Base-by-base conservation (phyloP, 2,113 vertebrate species). In the Xenopus laevis region DNA sequence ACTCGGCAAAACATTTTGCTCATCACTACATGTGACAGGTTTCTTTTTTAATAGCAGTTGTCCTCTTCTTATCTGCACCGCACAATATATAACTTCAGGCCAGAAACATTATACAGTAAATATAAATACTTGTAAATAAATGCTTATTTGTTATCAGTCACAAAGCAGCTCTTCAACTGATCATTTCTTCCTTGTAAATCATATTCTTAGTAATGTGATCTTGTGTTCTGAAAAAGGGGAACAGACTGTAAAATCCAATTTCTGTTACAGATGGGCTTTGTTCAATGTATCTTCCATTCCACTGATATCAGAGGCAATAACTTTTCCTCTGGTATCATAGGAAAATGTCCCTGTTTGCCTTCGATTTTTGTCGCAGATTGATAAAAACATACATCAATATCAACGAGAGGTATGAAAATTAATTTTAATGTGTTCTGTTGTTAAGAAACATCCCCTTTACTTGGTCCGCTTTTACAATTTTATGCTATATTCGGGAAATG, bases 301-400 rank as follows among this genome's bases (percentile, higher is more conserved):
- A 74, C 66, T 50, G 21, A 58, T 17, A 68, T 16, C 23, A 9
- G 33, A 72, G 12, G 61, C 47, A 57, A 57, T 72, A 68, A 44
- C 65, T 75, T 21, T 47, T 71, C 17, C 15, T 60, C 60, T 71
- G 57, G 33, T 40, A 40, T 40, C 33, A 40, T 5, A 40, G 33
- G 33, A 23, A 21, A 71, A 47, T 61, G 10, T 50, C 18, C 47
- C 15, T 66, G 33, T 74, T 66, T 74, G 62, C 23, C 68, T 67
- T 74, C 2, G 33, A 75, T 75, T 68, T 17, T 21, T 61, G 44
- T 33, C 50, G 21, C 65, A 53, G 57, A 59, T 60, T 55, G 64
- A 23, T 61, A 75, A 55, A 75, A 68, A 62, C 65, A 75, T 13
- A 9, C 47, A 50, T 68, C 55, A 68, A 75, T 75, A 68, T 75